phyloP scores from a whole-genome alignment of 1,140 invertebrate species.

The Lethocerus indicus region DNA sequence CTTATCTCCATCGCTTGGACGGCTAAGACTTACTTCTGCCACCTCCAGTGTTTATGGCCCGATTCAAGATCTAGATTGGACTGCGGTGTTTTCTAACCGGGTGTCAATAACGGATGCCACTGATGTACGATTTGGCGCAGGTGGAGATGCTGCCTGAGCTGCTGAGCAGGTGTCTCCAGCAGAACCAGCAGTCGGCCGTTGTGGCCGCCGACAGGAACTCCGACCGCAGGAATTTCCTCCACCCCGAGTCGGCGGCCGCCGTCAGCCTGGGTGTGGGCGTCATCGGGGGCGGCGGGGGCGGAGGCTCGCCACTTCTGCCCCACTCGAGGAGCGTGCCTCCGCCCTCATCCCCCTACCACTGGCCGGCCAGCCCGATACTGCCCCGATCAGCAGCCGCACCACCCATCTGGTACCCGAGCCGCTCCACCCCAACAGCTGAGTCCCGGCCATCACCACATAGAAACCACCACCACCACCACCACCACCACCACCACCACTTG shows the following conservation, averaged over 20 bases:
- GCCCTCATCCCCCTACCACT: constrained; percentile 37
- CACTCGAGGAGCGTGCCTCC: constrained; percentile 37
- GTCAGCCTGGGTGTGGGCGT: too few species aligned
- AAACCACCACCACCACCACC: not conserved
- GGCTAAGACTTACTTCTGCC: too few species aligned
- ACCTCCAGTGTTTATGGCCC: too few species aligned
- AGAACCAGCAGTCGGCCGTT: constrained; percentile 28
- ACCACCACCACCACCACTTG: not conserved
- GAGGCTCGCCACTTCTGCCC: constrained; percentile 28
- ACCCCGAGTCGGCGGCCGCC: constrained; percentile 46
- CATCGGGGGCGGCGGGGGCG: constrained; percentile 17
- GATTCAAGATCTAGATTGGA: too few species aligned
- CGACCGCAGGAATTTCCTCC: constrained; percentile 63
- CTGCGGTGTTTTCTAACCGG: too few species aligned
- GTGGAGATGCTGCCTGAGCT: constrained; percentile 69
- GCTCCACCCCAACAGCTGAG: constrained; percentile 30
- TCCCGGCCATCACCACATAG: constrained; percentile 10
- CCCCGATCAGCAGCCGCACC: constrained; percentile 49
- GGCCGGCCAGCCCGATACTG: constrained; percentile 52
- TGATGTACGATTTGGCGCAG: constrained; percentile 31
- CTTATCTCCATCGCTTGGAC: too few species aligned
- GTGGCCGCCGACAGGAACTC: constrained; percentile 37
- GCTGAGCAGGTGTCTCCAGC: constrained; percentile 34
- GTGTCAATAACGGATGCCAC: not conserved
- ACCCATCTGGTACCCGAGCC: constrained; percentile 54